Base-by-base conservation (phyloP, 2,888 invertebrate species). In the Lathronympha strigana region DNA sequence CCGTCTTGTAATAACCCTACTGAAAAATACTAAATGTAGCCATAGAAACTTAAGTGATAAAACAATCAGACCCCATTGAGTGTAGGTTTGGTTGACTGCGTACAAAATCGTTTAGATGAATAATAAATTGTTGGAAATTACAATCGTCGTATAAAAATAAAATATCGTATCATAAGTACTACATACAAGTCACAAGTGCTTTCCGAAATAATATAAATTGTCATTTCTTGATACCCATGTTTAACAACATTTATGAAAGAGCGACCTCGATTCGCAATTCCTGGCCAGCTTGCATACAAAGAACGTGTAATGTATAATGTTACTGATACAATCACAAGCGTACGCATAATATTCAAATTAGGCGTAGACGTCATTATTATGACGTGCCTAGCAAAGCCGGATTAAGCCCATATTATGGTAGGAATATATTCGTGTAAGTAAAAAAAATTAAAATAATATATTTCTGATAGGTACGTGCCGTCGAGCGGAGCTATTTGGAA, bases 211-310 rank as follows among this genome's bases (percentile, higher is more conserved):
- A 11, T 33, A 19, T 19, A 19, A 36, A 21, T 19, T 21, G 21
- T 9, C 21, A 36, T 53, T 38, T 36, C 9, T 36, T n/a, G n/a
- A 53, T n/a, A 53, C 36, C 21, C 21, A 25, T 55, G 28, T 15
- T 25, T 40, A 55, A 28, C 21, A 4, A 55, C 40, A 28, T 55
- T 25, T 55, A 55, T 55, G 54, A 40, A 55, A 55, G 54, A 55
- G 54, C 23, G 40, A 15, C 54, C 54, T 55, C 40, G 40, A 55
- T 55, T 55, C n/a, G 54, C 25, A 25, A 28, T 55, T 55, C 54
- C 54, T 55, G 28, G 2, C 19, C 28, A 25, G 17, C 40, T 11
- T 17, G 55, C 55, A 55, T 55, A 43, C 55, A 28, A 43, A 55
- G 40, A 11, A 40, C 40, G 17, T 19, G 36, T 23, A 54, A 54